These are phyloP conservation scores for Tokudaia muenninki DNA, from an alignment of 2,797 vertebrate species.

Conservation along the genomic window DNA sequence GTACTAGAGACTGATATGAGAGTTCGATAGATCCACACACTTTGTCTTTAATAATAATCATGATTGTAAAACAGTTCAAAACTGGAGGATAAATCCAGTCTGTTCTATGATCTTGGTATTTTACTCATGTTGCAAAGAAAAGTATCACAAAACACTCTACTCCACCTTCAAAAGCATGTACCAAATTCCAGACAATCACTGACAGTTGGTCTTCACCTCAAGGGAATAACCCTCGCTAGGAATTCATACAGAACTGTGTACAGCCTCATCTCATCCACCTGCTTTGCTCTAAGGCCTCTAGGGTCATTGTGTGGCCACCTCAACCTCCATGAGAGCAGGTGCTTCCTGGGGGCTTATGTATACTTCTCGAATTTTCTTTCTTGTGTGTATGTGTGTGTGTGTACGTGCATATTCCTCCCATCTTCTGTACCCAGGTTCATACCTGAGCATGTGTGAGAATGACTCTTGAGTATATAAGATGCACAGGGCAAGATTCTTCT, in stretches of 20 bases:
- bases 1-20: conserved; percentile 23
- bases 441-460: neutral
- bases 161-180: neutral
- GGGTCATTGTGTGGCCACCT: accelerated
- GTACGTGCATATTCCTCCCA: neutral
- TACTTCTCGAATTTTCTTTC: neutral
- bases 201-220: neutral
- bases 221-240: neutral
- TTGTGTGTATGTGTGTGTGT: neutral
- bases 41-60: neutral
- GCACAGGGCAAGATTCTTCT: neutral
- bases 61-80: conserved; percentile 12
- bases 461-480: no score
- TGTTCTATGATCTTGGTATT: neutral
- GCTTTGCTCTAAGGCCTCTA: neutral
- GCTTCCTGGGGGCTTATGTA: no score
- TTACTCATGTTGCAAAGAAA: neutral
- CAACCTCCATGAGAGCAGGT: no score
- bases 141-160: neutral
- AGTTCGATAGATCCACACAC: neutral
- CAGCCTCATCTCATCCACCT: accelerated
- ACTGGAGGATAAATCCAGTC: neutral
- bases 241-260: no score
- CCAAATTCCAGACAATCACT: neutral
- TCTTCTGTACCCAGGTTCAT: no score